Evolutionary conservation across 2,113 vertebrate genomes (phyloP), one percentile per base, ranked within the genome.

Genomic region (Callipepla squamata): DNA sequence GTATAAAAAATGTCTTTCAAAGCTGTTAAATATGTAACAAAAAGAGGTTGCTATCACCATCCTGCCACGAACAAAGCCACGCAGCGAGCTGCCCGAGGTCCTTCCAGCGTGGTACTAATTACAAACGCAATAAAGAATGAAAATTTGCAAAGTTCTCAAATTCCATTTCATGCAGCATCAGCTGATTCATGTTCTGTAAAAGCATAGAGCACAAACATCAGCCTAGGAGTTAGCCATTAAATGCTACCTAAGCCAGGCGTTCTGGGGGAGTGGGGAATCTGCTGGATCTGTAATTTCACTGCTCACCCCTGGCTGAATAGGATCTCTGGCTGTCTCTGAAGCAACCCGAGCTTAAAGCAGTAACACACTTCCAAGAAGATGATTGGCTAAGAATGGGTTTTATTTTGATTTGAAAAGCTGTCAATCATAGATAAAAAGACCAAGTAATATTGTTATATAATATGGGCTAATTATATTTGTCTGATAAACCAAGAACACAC

Each of bases 21-120:
- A 96, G 89, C 93, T 92, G 81, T 91, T 95, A 96, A 96, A 95
- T 95, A 96, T 96, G 92, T 96, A 96, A 92, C 87, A 86, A 95
- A 93, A 93, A 91, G 94, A 86, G 90, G 91, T 87, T 95, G 92
- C 94, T 96, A 78, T 93, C 89, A 80, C 81, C 87, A 90, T 87
- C 95, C 79, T 87, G 85, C 93, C 89, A 45, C 1, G 62, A 96
- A 96, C 96, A 96, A 96, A 96, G 95, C 92, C 88, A 93, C 95
- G 91, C 79, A 90, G 92, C 62, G 85, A 93, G 90, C 90, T 80
- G 93, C 94, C 89, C 4, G 80, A 70, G 88, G 92, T 90, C 95
- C 87, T 75, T 96, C 85, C 86, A 94, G 80, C 47, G 13, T 83
- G 73, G 80, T 70, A 94, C 82, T 97, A 94, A 95, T 96, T 94